phyloP scores from a whole-genome alignment of 2,113 vertebrate species.

The Clarias magur region DNA sequence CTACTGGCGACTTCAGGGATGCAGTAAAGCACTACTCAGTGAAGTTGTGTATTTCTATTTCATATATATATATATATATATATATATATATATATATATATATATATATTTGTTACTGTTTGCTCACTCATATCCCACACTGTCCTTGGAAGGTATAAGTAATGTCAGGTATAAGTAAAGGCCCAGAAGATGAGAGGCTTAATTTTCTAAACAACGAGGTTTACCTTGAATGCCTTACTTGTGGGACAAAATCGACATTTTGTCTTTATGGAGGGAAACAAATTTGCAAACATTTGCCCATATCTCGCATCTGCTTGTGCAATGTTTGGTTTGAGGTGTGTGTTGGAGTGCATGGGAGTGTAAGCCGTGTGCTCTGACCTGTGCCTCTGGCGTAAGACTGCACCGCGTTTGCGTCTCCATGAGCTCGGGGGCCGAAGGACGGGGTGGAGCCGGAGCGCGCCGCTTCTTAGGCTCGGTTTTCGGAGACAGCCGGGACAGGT shows the following conservation, averaged over 20 bases:
- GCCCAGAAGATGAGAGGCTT: not conserved
- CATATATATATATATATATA: no score
- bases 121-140: not conserved
- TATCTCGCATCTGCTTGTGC: not conserved
- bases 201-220: no score
- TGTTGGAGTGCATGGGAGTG: not conserved
- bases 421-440: conserved; percentile 63
- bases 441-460: conserved; percentile 83
- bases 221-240: not conserved
- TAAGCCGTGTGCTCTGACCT: conserved; percentile 61
- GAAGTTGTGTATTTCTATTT: not conserved
- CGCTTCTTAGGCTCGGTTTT: conserved; percentile 82
- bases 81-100: no score
- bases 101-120: no score
- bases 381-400: conserved; percentile 41
- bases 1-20: not conserved
- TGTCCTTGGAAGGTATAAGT: not conserved
- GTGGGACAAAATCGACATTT: not conserved
- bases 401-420: not conserved
- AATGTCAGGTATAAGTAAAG: not conserved
- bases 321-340: conserved; percentile 5
- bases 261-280: not conserved
- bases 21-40: not conserved
- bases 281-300: no score
- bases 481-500: conserved; percentile 78